Base-by-base conservation (phyloP, 2,888 invertebrate genomes). In the Conchocele bisecta region DNA sequence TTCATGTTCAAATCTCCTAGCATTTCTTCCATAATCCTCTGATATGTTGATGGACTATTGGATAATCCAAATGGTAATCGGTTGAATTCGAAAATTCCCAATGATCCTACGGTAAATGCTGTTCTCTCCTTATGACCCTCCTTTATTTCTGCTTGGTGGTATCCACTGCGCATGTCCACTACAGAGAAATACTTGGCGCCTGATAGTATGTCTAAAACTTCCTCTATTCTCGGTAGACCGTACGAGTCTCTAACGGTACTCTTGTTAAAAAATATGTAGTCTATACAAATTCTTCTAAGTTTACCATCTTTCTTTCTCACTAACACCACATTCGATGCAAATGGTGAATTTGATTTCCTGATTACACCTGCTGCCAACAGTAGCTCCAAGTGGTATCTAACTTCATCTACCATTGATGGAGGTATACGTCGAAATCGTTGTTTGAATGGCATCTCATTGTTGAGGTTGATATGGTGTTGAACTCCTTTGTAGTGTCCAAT, bases 61-160 rank as follows among this genome's bases (percentile, higher is more conserved):
- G 15, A 31, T 6, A 56, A 28, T 5, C 56, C 56, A 22, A 56
- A 56, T 15, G 39, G 56, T 17, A 56, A 17, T 9, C 56, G 39
- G 41, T 56, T 35, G 20, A 41, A 58, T 22, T 58, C 58, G 5
- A 17, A 59, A n/a, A 59, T 48, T 3, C 44, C 42, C 17, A 44
- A 7, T 4, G 58, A 46, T 11, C 58, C 58, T 11, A 58, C 58
- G 6, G 58, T 58, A 31, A 58, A 58, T 11, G 58, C 44, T 15
- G 58, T 58, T 9, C 58, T n/a, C 26, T 39, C 17, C 22, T 58
- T 42, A 44, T 58, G 58, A 29, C 44, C 44, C 20, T 58, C 58
- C 9, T 29, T 11, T 6, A 58, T 20, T 31, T 41, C 26, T 4
- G 44, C 31, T 20, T 58, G 42, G 33, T 58, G 58, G 26, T 58